phyloP scores from a whole-genome alignment of 2,113 vertebrate genomes.

The Helogale parvula region DNA sequence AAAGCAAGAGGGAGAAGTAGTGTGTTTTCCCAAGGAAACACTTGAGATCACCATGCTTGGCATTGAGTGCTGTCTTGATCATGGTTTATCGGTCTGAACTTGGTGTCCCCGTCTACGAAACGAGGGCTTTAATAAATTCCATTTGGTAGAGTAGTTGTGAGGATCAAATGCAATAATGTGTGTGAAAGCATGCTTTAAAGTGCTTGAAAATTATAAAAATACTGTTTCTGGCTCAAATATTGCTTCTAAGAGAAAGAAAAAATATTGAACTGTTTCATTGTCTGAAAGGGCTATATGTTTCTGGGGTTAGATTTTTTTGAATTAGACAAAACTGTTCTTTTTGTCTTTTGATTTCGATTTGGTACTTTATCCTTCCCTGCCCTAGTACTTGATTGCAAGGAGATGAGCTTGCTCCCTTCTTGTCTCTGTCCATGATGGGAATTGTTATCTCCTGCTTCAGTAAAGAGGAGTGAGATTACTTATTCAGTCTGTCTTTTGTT shows the following conservation, averaged over 20 bases:
- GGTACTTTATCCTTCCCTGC: neutral
- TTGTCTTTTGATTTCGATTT: conserved; percentile 26
- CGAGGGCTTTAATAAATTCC: neutral
- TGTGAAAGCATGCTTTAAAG: neutral
- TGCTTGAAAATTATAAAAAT: neutral
- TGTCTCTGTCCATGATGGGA: neutral
- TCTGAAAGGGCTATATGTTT: neutral
- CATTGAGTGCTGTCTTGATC: neutral
- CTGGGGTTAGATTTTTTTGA: neutral
- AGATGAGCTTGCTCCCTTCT: neutral
- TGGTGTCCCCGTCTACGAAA: conserved; percentile 10
- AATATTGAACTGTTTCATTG: neutral
- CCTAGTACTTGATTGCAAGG: conserved; percentile 1
- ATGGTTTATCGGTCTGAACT: neutral
- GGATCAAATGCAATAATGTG: neutral
- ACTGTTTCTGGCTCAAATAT: neutral
- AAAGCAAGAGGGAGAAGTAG: neutral
- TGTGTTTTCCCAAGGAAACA: neutral
- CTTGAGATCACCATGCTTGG: neutral
- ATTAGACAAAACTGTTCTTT: neutral
- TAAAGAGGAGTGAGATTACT: neutral
- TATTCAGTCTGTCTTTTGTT: conserved; percentile 1
- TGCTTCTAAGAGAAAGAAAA: neutral
- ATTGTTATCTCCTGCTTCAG: conserved; percentile 11
- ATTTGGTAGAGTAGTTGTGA: neutral